Evolutionary conservation across 2,888 invertebrate genomes (phyloP), one percentile per base, ranked within the genome.

Genomic region (Parnassius orleans): DNA sequence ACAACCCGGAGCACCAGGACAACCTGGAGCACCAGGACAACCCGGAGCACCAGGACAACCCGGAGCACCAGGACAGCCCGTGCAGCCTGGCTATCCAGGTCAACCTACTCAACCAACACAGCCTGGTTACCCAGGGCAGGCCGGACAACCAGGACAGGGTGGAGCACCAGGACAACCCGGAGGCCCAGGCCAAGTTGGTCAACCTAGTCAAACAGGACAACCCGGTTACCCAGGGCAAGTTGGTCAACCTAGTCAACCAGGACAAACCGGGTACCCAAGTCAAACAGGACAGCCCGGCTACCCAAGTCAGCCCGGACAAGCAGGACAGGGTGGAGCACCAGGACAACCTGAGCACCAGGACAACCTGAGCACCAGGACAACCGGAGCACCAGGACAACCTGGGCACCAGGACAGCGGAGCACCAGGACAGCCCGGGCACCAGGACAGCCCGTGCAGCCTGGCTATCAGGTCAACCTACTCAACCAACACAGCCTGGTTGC

Each of bases 231-330:
- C 70, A 10, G 69, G 68, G 9, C 42, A 65, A 1, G 68, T 69
- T 2, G 68, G 68, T 9, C 41, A 66, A 43, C 65, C 59, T 44
- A 65, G 68, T 3, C 9, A 41, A 11, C 66, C 68, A 1, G 77
- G 72, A 9, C 52, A 61, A 15, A 93, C 94, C 0, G 92, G 89
- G 53, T 84, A 77, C n/a, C 93, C 93, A 11, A 86, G 85, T 0
- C 9, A 70, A 2, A 70, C 93, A 72, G 1, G 78, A 69, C 2
- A 14, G 93, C 33, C 33, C 1, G 7, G 33, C 7, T 33, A 7
- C 33, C 33, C 33, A 33, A 7, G 5, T 5, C 33, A 33, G 33
- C 33, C 33, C 3, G 33, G 33, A 33, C 90, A 68, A 14, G 67
- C 70, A 2, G 73, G 72, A 1, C 65, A 70, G 14, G 69, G 69